Evolutionary conservation across 2,113 vertebrate genomes (phyloP).

Genomic region (Gnathonemus echidnorhynchus): DNA sequence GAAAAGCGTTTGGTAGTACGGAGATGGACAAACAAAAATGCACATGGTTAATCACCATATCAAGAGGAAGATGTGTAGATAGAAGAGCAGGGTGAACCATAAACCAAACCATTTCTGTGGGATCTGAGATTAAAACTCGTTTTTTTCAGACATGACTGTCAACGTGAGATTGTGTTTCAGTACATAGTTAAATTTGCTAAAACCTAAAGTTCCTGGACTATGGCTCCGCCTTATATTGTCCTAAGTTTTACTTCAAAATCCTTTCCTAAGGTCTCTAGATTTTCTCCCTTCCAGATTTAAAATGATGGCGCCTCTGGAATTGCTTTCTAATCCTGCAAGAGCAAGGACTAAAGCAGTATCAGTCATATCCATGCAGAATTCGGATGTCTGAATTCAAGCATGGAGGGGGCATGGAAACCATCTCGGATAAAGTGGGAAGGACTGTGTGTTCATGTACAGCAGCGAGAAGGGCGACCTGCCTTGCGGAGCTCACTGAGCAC

Average conservation of each 20-base stretch:
- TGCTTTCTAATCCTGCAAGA: background rate
- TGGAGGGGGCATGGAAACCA: background rate
- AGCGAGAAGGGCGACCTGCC: background rate
- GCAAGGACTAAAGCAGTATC: background rate
- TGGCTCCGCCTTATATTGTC: background rate
- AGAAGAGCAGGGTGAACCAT: background rate
- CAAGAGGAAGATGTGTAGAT: background rate
- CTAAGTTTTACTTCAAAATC: background rate
- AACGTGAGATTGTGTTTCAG: background rate
- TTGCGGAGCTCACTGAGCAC: background rate
- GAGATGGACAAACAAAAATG: background rate
- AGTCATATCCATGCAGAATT: background rate
- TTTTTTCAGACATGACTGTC: background rate
- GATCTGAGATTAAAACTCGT: background rate
- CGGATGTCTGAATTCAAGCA: background rate
- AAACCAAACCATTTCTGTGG: background rate
- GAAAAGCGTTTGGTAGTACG: background rate
- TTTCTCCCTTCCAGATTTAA: background rate
- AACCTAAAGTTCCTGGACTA: background rate
- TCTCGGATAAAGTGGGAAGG: background rate
- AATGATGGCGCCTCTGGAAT: background rate
- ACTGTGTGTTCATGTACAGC: background rate
- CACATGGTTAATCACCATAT: background rate
- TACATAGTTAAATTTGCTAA: background rate
- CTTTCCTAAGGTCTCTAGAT: background rate